phyloP scores from a whole-genome alignment of 2,888 invertebrate genomes.

The Pyralis farinalis region DNA sequence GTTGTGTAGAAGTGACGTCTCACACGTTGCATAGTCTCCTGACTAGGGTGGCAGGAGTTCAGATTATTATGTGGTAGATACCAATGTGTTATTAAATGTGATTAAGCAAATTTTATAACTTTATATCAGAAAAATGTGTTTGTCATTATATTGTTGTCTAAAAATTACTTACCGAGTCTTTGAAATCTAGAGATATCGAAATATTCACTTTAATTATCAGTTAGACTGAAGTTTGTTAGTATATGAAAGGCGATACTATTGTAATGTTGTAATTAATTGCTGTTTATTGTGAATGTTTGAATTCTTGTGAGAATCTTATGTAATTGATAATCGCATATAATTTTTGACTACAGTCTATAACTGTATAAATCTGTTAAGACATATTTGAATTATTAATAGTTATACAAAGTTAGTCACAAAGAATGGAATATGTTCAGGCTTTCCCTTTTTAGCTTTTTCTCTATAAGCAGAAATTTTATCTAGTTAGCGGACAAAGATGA shows the following conservation, averaged over 20 bases:
- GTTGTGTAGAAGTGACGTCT: neutral
- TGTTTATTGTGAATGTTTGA: neutral
- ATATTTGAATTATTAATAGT: too few species aligned
- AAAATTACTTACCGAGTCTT: conserved; percentile 5
- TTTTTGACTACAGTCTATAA: too few species aligned
- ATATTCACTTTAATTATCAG: conserved; percentile 17
- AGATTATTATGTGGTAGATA: conserved; percentile 8
- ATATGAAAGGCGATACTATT: conserved; percentile 3
- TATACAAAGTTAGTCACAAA: too few species aligned
- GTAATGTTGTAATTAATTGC: conserved; percentile 9
- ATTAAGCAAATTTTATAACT: conserved; percentile 26
- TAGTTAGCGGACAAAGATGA: too few species aligned
- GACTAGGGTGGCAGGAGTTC: conserved; percentile 4
- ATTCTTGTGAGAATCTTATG: neutral
- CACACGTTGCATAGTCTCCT: conserved; percentile 4
- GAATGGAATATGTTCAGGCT: too few species aligned
- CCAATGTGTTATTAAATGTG: conserved; percentile 20
- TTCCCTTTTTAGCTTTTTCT: too few species aligned
- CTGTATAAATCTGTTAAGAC: too few species aligned
- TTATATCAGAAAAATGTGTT: conserved; percentile 14
- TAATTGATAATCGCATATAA: too few species aligned
- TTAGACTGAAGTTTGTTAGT: conserved; percentile 17
- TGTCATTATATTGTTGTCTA: conserved; percentile 5
- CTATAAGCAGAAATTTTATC: too few species aligned
- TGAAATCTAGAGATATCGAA: conserved; percentile 4